Conservation (phyloP, 2,888 invertebrate species). For the Euplagia quadripunctaria region DNA sequence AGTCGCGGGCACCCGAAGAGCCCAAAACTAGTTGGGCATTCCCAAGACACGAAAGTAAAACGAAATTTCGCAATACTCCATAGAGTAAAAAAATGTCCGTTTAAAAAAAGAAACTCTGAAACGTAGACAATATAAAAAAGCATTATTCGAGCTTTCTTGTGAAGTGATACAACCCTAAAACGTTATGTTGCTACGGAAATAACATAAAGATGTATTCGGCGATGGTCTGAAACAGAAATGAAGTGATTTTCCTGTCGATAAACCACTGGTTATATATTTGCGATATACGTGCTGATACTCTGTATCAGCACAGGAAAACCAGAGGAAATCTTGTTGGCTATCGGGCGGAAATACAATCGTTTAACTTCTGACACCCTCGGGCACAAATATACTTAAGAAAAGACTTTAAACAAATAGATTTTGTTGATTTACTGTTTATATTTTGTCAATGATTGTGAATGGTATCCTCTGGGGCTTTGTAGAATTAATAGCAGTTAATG, state of each 20-base stretch:
- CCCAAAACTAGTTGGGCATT: no score
- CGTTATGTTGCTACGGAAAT: conserved; percentile 5
- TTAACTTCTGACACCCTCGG: conserved; percentile 21
- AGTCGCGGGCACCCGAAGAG: no score
- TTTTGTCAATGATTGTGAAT: not conserved
- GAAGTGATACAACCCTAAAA: not conserved
- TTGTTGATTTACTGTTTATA: not conserved
- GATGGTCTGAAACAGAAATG: conserved; percentile 13
- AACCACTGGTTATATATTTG: not conserved
- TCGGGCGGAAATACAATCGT: conserved; percentile 41
- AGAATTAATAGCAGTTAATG: not conserved
- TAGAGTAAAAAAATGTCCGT: not conserved
- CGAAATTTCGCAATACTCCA: no score
- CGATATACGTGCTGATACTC: not conserved
- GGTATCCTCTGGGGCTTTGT: not conserved
- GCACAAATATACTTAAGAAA: not conserved
- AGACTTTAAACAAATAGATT: conserved; percentile 2
- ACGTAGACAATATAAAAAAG: not conserved
- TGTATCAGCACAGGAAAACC: conserved; percentile 10
- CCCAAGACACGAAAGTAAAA: no score
- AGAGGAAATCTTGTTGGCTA: conserved; percentile 33
- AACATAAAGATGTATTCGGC: conserved; percentile 1
- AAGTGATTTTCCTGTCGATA: conserved; percentile 25
- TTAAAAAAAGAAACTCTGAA: not conserved
- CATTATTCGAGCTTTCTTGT: not conserved